Evolutionary conservation across 2,888 invertebrate genomes (phyloP).

Genomic region (Papilio demoleus): DNA sequence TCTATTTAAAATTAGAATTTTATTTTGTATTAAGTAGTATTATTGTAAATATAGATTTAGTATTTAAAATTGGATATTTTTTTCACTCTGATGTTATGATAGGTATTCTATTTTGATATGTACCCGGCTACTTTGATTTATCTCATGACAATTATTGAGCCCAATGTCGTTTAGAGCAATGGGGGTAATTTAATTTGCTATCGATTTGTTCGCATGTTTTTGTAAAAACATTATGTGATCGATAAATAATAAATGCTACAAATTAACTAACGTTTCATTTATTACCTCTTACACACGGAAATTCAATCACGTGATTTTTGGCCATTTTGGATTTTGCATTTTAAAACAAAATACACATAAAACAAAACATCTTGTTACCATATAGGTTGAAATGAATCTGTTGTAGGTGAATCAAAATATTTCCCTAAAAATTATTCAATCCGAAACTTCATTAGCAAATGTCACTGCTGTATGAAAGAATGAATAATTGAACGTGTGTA

Average conservation of each 20-base stretch:
- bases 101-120: slow-evolving; percentile 46
- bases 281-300: slow-evolving; percentile 18
- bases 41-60: slow-evolving; percentile 79
- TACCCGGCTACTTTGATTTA: slow-evolving; percentile 53
- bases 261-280: slow-evolving; percentile 46
- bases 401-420: not conserved
- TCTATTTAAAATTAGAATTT: slow-evolving; percentile 62
- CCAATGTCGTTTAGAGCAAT: slow-evolving; percentile 6
- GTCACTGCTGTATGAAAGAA: no score
- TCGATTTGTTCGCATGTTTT: slow-evolving; percentile 46
- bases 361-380: no score
- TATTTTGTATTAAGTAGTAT: slow-evolving; percentile 66
- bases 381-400: not conserved
- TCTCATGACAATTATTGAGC: slow-evolving; percentile 15
- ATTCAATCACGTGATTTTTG: no score
- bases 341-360: no score
- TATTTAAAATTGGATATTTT: slow-evolving; percentile 80
- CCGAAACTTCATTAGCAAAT: no score
- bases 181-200: slow-evolving; percentile 25
- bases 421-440: not conserved
- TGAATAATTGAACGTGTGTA: no score
- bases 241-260: slow-evolving; percentile 66
- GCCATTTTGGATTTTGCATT: no score
- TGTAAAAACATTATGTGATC: slow-evolving; percentile 50
- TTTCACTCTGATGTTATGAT: slow-evolving; percentile 53